phyloP scores from a whole-genome alignment of 2,888 invertebrate genomes.

The Sacculina carcini region DNA sequence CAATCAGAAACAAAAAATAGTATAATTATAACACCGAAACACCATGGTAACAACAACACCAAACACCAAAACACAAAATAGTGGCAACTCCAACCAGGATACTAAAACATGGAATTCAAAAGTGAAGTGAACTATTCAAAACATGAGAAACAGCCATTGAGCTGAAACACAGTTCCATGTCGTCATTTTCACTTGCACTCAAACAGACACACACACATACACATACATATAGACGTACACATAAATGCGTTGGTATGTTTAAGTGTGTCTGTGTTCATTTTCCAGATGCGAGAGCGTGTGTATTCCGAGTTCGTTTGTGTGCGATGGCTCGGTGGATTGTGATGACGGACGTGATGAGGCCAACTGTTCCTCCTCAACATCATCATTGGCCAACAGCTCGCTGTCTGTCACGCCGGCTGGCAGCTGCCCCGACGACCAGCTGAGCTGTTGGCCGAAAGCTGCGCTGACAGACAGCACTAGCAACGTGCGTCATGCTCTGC shows the following conservation, averaged over 20 bases:
- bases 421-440: not conserved
- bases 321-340: conserved; percentile 8
- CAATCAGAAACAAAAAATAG: not conserved
- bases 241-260: not conserved
- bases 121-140: not conserved
- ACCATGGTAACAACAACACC: not conserved
- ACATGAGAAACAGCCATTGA: not conserved
- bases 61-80: not conserved
- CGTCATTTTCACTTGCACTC: not conserved
- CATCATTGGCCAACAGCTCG: too few relatives aligned
- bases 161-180: not conserved
- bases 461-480: too few relatives aligned
- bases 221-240: conserved; percentile 5
- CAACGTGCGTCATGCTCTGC: too few relatives aligned
- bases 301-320: conserved; percentile 8
- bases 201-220: not conserved
- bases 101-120: not conserved
- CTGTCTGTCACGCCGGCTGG: too few relatives aligned
- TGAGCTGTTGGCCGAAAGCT: not conserved
- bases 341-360: conserved; percentile 9
- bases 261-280: not conserved
- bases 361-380: conserved; percentile 8
- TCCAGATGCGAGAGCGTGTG: not conserved
- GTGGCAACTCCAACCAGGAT: not conserved
- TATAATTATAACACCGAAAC: not conserved